Base-by-base conservation (phyloP, 2,113 vertebrate species). In the Anseranas semipalmata region DNA sequence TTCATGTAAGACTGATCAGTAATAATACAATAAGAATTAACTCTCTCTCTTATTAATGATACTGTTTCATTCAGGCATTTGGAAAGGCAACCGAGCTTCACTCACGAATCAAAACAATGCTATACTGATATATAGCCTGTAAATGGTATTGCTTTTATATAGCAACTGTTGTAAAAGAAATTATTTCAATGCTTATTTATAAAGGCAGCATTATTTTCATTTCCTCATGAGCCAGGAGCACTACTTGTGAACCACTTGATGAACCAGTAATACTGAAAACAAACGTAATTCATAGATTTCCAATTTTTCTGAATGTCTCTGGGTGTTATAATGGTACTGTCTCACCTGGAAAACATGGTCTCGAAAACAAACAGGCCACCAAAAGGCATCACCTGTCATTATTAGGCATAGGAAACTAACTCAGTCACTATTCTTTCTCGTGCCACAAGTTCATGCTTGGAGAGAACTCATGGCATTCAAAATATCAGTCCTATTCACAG, bases 401-500 rank as follows among this genome's bases (percentile, higher is more conserved):
- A 72, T 56, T 16, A 27, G 55, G 25, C 25, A 81, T 18, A 46
- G 19, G 37, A 80, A 87, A 41, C 35, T 33, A 46, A 74, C 13
- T 32, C 21, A 10, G n/a, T 45, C 24, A 15, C 45, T 39, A 15
- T 22, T 71, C 28, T 2, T 1, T 70, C 1, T 0, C 16, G 21
- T 52, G 32, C 16, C 37, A 33, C 35, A 59, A 27, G 3, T 21
- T 5, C 15, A 56, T 0, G 0, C 21, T 68, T n/a, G 15, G 14
- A 73, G 37, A 33, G 8, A 56, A 62, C 15, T 63, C 35, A 30
- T 65, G 63, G 45, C 35, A 18, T n/a, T 45, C 22, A 48, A 41
- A 20, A 27, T 6, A 19, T 17, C 28, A 72, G 27, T 76, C 32
- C 8, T 50, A 22, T 17, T 15, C 27, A 50, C 35, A 82, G 43